Evolutionary conservation across 2,113 vertebrate genomes (phyloP).

Genomic region (Tachycineta bicolor): DNA sequence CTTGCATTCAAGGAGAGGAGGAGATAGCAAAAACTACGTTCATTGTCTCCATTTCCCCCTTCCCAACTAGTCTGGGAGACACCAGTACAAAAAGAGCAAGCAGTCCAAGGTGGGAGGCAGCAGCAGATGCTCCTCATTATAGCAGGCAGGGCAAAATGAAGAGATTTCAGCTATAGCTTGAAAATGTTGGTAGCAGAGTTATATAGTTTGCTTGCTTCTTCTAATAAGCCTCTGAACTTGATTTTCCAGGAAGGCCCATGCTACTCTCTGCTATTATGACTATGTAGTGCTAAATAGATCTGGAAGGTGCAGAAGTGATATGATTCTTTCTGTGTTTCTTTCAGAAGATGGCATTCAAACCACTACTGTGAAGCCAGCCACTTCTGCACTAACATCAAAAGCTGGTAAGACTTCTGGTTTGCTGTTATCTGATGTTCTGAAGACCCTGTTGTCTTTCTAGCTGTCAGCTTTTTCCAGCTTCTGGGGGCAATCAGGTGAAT

Average conservation of each 20-base stretch:
- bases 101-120: neutral
- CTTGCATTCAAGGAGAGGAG: neutral
- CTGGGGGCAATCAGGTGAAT: neutral
- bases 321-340: neutral
- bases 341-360: accelerated
- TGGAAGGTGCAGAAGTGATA: neutral
- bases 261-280: neutral
- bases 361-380: accelerated
- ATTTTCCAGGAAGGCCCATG: neutral
- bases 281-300: neutral
- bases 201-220: neutral
- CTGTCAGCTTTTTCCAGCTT: neutral
- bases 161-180: neutral
- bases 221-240: neutral
- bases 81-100: neutral
- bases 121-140: neutral
- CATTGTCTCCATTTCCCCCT: neutral
- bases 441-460: neutral
- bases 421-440: neutral
- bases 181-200: neutral
- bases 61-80: neutral
- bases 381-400: neutral
- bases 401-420: conserved; percentile 18
- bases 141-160: neutral
- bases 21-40: neutral